A percentile compares a stretch with the other conserved stretches of the same genome.
phyloP scores from a whole-genome alignment of 2,888 invertebrate genomes.

The Digitonthophagus gazella region DNA sequence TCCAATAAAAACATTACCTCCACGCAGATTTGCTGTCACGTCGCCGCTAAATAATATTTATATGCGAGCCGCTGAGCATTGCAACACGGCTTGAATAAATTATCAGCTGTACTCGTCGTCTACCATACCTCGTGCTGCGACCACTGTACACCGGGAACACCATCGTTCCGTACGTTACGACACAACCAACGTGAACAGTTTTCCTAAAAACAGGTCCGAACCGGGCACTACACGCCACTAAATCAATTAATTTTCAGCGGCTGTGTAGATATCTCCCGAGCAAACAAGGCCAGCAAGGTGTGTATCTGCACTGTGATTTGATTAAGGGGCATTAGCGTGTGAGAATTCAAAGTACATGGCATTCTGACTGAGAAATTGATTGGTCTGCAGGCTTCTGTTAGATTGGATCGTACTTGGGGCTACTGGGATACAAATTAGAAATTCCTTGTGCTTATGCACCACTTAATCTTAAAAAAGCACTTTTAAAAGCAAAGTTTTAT shows the following conservation, averaged over 20 bases:
- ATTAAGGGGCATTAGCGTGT: not conserved
- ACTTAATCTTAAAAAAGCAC: not conserved
- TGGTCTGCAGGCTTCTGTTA: not conserved
- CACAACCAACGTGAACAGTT: not conserved
- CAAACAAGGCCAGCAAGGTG: not conserved
- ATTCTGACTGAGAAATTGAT: not conserved
- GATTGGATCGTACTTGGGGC: too few relatives aligned
- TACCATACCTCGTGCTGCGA: slow-evolving; percentile 12
- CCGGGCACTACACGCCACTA: not conserved
- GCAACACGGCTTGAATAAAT: slow-evolving; percentile 35
- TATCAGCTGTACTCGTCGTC: slow-evolving; percentile 30
- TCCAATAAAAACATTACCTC: slow-evolving; percentile 34
- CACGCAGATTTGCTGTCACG: slow-evolving; percentile 34
- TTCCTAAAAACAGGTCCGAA: not conserved
- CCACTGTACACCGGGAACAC: not conserved
- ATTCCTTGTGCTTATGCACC: not conserved
- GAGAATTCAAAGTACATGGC: not conserved
- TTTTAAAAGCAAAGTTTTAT: too few relatives aligned
- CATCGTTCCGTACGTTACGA: not conserved
- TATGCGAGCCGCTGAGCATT: slow-evolving; percentile 32
- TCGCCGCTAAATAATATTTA: slow-evolving; percentile 34
- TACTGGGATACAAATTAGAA: not conserved
- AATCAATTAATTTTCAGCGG: not conserved
- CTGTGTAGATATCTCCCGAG: not conserved
- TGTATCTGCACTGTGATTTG: not conserved